Evolutionary conservation across 1,140 invertebrate genomes (phyloP).

Genomic region (Rhopalosiphum padi): DNA sequence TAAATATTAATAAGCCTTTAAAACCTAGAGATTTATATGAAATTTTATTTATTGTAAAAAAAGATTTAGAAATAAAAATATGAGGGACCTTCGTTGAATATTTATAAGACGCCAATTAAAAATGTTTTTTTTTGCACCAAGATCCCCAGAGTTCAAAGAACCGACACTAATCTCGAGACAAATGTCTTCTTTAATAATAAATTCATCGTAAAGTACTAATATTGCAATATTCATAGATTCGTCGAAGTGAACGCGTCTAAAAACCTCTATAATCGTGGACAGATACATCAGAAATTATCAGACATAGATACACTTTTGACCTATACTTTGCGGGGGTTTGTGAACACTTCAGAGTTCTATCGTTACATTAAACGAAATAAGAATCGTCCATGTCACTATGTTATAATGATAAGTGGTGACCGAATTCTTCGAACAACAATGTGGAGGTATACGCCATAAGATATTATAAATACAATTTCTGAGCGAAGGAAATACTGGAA

Average conservation of each 20-base stretch:
- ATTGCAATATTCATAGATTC: not conserved
- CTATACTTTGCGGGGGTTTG: not conserved
- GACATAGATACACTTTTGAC: not conserved
- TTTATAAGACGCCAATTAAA: no score
- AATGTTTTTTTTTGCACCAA: no score
- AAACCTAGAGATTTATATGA: no score
- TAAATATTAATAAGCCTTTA: no score
- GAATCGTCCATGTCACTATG: not conserved
- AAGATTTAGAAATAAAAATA: no score
- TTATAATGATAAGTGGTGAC: not conserved
- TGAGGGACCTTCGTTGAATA: no score
- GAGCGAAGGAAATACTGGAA: not conserved
- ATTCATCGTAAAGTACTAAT: slow-evolving; percentile 73
- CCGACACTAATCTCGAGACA: no score
- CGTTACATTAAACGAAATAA: not conserved
- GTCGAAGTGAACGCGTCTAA: not conserved
- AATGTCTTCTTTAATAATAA: no score
- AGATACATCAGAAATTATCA: not conserved
- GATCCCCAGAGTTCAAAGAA: no score
- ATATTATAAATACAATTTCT: not conserved
- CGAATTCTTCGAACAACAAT: not conserved
- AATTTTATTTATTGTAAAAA: no score
- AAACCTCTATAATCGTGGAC: no score
- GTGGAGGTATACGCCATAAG: not conserved
- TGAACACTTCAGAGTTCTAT: not conserved